A percentile compares a stretch with the other conserved stretches of the same genome.
Conservation (phyloP, 1,140 invertebrate species). For the Micrasema minimum region DNA sequence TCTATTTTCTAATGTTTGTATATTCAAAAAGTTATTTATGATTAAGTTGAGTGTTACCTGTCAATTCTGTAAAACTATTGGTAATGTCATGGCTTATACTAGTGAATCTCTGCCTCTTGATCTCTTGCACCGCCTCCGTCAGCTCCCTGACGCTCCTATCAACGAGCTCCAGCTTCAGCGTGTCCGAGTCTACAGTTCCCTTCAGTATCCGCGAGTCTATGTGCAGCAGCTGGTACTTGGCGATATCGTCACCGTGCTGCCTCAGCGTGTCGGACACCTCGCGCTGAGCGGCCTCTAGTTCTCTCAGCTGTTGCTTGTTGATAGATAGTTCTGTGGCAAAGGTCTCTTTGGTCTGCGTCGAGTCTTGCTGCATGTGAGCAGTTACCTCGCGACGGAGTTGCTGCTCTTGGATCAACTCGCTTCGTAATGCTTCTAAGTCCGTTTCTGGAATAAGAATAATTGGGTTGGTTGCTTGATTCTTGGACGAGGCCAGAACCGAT, state of each 20-base stretch:
- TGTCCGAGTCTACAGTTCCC: conserved; percentile 41
- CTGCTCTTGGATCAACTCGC: conserved; percentile 33
- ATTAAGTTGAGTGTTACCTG: too few relatives aligned
- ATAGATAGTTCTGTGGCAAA: conserved; percentile 24
- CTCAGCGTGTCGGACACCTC: conserved; percentile 22
- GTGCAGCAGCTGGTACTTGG: conserved; percentile 41
- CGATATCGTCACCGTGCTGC: conserved; percentile 21
- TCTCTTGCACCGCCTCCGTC: background rate
- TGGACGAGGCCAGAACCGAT: background rate
- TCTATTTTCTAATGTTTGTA: too few relatives aligned
- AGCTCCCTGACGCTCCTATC: conserved; percentile 40
- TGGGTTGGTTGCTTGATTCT: background rate
- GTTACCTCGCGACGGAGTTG: conserved; percentile 33
- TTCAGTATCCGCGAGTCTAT: conserved; percentile 41
- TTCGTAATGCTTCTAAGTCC: conserved; percentile 42
- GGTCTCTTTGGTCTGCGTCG: conserved; percentile 22
- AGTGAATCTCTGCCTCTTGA: conserved; percentile 29
- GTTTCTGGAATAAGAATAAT: conserved; percentile 37
- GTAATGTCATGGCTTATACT: conserved; percentile 7
- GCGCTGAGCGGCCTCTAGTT: conserved; percentile 15
- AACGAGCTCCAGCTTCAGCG: conserved; percentile 27
- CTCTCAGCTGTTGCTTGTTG: conserved; percentile 39
- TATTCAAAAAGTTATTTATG: too few relatives aligned
- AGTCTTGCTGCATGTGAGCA: conserved; percentile 32
- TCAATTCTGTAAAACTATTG: background rate